Base-by-base conservation (phyloP, 2,797 vertebrate genomes). In the Sebastes kiyomatsui region DNA sequence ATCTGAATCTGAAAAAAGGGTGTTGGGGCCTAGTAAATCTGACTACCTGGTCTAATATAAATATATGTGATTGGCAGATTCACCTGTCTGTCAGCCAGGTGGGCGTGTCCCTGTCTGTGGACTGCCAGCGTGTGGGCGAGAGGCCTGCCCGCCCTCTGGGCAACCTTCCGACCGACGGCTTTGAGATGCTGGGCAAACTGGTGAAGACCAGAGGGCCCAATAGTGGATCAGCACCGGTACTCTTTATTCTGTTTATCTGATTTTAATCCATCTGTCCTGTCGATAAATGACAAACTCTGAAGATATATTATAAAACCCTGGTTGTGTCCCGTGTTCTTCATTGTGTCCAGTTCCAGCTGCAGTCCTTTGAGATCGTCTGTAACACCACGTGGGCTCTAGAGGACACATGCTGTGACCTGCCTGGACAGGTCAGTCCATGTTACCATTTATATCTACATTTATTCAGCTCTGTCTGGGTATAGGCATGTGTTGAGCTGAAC, bases 371-470 rank as follows among this genome's bases (percentile, higher is more conserved):
- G 93, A 94, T 98, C 0, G 13, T 96, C 58, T 99, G 98, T 90
- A 96, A 96, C 90, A 97, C 93, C 12, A 90, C 93, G 0, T 98
- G 96, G 96, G 94, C 96, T 0, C 94, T 92, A 11, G 94, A 96
- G 42, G 97, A 99, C 80, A 92, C 84, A 72, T 99, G 98, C 93
- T 99, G 98, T 11, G 97, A 99, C 81, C 95, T 99, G 77, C 97
- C 97, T 10, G 96, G 95, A 0, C 80, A 91, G 95, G 97, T 98
- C 87, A 94, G 96, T 89, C 61, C 23, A 33, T 35, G 2, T 20
- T n/a, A 1, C 32, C 32, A 1, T 68, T 54, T 46, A 65, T 62
- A 54, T 30, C 32, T 4, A 22, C 20, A n/a, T 27, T n/a, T 35
- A 27, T 3, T 61, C 23, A 8, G 2, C 16, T 62, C 32, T 20